Base-by-base conservation (phyloP, 2,113 vertebrate genomes). In the Alligator sinensis region DNA sequence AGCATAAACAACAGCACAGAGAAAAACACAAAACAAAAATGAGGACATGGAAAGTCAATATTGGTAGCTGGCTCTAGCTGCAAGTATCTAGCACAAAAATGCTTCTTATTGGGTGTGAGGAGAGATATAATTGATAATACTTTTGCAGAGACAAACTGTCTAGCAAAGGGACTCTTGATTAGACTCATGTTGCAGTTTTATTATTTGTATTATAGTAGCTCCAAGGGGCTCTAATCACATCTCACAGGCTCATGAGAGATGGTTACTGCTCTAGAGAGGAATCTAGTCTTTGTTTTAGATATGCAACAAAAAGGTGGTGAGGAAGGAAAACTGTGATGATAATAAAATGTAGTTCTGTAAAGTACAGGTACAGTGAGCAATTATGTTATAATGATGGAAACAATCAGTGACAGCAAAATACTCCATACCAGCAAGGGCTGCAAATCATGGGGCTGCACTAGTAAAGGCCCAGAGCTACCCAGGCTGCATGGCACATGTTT, bases 11-110 rank as follows among this genome's bases (percentile, higher is more conserved):
- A 9, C 1, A 78, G 91, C 1, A 82, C 18, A 4, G 54, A 62
- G 68, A 12, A 74, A 92, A 84, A 4, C 2, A 54, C 6, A 84
- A 30, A 68, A 5, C 2, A 28, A 83, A 85, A 9, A 11, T 19
- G 10, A 80, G 60, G 92, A 55, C 12, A n/a, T 62, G 6, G 34
- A 89, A 87, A 54, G 2, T 47, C 47, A 47, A 47, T 47, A 47
- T 2, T 13, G 0, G 0, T 3, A 58, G 55, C 11, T 28, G 60
- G 6, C 18, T 74, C 18, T 9, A 61, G 61, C 4, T 84, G 38
- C 13, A 30, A 22, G 4, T 4, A 34, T 1, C 13, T 90, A 60
- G 38, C 38, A 84, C 25, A 47, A 14, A 47, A 47, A 9, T 47
- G 47, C 47, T 47, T 47, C 47, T 47, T 9, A 47, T 47, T 47